Percentiles rank a stretch among this genome's conserved stretches.
Evolutionary conservation across 2,797 vertebrate genomes (phyloP).

Genomic region (Adelosebastes latens): DNA sequence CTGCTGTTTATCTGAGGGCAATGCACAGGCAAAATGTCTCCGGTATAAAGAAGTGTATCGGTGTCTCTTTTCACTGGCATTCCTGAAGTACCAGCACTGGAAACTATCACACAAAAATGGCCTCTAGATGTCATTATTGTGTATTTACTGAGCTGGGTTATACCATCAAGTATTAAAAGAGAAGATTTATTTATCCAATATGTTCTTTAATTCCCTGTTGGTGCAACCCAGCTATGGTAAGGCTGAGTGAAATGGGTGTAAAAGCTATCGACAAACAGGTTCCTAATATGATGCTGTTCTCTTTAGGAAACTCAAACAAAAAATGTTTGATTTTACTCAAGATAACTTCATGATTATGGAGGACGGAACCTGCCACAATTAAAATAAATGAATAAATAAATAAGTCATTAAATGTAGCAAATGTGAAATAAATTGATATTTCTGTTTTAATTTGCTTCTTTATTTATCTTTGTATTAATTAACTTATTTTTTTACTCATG

Average conservation of each 20-base stretch:
- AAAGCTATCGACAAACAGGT: neutral
- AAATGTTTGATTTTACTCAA: neutral
- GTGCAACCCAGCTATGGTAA: conserved; percentile 6
- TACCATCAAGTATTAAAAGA: neutral
- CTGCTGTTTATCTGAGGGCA: conserved; percentile 20
- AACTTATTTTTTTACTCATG: too few relatives aligned
- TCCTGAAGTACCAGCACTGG: conserved; percentile 33
- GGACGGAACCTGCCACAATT: too few relatives aligned
- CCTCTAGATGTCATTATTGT: neutral
- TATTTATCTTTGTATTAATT: too few relatives aligned
- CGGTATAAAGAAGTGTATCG: neutral
- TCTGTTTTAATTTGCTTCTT: too few relatives aligned
- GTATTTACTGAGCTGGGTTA: conserved; percentile 1
- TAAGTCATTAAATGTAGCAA: too few relatives aligned
- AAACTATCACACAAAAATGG: conserved; percentile 29
- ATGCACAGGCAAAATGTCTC: conserved; percentile 15
- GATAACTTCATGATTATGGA: neutral
- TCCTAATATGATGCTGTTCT: conserved; percentile 26
- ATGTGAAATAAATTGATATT: too few relatives aligned
- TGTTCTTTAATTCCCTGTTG: neutral
- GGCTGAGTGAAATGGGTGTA: conserved; percentile 22
- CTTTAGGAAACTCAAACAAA: conserved; percentile 13
- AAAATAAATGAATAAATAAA: too few relatives aligned
- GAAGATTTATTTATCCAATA: neutral
- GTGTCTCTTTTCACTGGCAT: conserved; percentile 13